Evolutionary conservation across 2,797 vertebrate species (phyloP).

Genomic region (Hypotaenidia philippensis): DNA sequence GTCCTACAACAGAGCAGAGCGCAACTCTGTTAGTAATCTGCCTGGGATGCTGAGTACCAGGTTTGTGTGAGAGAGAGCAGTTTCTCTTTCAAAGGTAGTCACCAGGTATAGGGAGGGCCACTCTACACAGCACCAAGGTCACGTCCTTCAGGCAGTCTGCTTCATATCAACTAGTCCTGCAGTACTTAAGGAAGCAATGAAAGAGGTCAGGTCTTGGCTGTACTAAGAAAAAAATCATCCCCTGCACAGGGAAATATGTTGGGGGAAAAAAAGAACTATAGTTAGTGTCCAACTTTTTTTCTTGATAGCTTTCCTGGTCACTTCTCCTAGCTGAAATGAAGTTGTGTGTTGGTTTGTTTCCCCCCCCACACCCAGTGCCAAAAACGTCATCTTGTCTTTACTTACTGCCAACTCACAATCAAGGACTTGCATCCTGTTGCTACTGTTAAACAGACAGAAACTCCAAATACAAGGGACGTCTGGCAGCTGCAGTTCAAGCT

Average conservation of each 20-base stretch:
- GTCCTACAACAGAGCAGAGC: constrained; percentile 79
- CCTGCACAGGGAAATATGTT: not conserved
- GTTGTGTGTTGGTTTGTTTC: not conserved
- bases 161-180: not conserved
- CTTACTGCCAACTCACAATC: constrained; percentile 28
- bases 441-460: constrained; percentile 25
- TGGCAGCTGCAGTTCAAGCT: constrained; percentile 8
- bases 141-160: not conserved
- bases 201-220: not conserved
- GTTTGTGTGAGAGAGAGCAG: not conserved
- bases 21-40: not conserved
- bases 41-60: not conserved
- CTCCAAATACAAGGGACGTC: not conserved
- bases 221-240: not conserved
- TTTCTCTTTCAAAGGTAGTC: not conserved
- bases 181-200: constrained; percentile 1
- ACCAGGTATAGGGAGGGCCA: not conserved
- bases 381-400: not conserved
- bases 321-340: constrained; percentile 16
- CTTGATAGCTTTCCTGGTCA: not conserved
- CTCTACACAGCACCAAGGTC: not conserved
- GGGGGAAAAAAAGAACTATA: not conserved
- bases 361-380: not conserved
- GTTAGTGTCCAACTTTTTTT: not conserved
- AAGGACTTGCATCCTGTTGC: constrained; percentile 49